A percentile compares a stretch with the other conserved stretches of the same genome.
Evolutionary conservation across 2,113 vertebrate genomes (phyloP).

Genomic region (Saimiri boliviensis): DNA sequence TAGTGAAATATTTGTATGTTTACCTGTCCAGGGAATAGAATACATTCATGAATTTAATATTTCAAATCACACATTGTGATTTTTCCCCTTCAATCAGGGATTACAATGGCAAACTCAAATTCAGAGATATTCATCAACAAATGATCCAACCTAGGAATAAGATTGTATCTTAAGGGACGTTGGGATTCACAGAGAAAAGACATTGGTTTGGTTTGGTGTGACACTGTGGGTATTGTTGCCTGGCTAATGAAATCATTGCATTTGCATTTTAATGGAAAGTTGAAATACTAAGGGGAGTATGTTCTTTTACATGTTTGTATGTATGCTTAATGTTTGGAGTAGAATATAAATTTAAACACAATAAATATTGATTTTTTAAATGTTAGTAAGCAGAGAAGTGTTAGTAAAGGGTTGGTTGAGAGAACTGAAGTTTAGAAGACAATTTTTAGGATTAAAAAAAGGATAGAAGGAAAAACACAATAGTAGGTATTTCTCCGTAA

Average conservation of each 20-base stretch:
- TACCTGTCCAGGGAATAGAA: conserved; percentile 53
- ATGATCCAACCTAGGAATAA: neutral
- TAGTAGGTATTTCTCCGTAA: neutral
- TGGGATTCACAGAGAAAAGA: conserved; percentile 52
- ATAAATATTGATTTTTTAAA: conserved; percentile 63
- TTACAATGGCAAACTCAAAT: conserved; percentile 55
- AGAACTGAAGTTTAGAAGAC: conserved; percentile 51
- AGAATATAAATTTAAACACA: conserved; percentile 73
- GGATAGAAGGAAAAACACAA: neutral
- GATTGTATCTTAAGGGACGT: neutral
- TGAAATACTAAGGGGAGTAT: conserved; percentile 77
- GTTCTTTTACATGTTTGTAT: conserved; percentile 81
- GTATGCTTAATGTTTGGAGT: conserved; percentile 85
- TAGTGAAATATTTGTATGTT: neutral
- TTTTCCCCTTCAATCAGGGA: conserved; percentile 52
- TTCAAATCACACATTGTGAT: conserved; percentile 61
- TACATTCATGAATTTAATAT: conserved; percentile 59
- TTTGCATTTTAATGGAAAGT: conserved; percentile 88
- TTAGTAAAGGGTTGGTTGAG: conserved; percentile 65
- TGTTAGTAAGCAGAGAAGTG: conserved; percentile 67
- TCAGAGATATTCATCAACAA: conserved; percentile 35
- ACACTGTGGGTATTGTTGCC: conserved; percentile 79
- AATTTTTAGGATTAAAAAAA: neutral
- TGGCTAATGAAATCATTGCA: conserved; percentile 81
- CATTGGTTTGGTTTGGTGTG: neutral